Evolutionary conservation across 2,797 vertebrate species (phyloP).

Genomic region (Lindbergichthys nudifrons): DNA sequence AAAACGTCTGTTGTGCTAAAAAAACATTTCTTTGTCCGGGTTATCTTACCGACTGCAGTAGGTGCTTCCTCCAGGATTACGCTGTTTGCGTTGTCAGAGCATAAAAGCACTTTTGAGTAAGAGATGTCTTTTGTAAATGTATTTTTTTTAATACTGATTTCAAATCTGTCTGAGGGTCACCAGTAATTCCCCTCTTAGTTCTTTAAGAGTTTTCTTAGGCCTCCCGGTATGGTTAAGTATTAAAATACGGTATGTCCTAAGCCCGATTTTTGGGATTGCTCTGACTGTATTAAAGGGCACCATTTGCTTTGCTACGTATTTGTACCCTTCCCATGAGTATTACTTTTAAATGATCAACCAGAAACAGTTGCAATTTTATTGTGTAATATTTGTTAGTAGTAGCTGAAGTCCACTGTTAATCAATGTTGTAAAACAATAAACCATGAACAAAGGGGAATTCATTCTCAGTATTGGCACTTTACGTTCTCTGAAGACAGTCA

Average conservation of each 20-base stretch:
- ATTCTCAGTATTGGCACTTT: conserved; percentile 3
- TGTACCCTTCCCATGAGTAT: background rate
- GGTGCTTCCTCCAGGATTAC: conserved; percentile 8
- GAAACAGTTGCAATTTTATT: background rate
- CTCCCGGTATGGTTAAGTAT: background rate
- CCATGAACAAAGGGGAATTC: background rate
- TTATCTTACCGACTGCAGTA: conserved; percentile 4
- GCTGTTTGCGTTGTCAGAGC: background rate
- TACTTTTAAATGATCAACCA: background rate
- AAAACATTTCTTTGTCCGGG: background rate
- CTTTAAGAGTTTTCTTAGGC: background rate
- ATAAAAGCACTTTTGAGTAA: background rate
- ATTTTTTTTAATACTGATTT: background rate
- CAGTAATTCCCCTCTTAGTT: background rate
- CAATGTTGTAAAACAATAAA: conserved; percentile 27
- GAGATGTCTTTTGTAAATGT: background rate
- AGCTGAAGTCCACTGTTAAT: conserved; percentile 13
- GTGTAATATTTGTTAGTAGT: background rate
- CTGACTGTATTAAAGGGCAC: background rate
- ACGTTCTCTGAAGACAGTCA: conserved; percentile 2
- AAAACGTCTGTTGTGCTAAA: background rate
- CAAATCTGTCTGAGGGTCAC: background rate
- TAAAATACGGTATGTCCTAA: background rate
- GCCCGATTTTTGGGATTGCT: background rate
- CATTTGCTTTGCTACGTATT: background rate